Base-by-base conservation (phyloP, 2,797 vertebrate genomes). In the Sebastes matsubarae region DNA sequence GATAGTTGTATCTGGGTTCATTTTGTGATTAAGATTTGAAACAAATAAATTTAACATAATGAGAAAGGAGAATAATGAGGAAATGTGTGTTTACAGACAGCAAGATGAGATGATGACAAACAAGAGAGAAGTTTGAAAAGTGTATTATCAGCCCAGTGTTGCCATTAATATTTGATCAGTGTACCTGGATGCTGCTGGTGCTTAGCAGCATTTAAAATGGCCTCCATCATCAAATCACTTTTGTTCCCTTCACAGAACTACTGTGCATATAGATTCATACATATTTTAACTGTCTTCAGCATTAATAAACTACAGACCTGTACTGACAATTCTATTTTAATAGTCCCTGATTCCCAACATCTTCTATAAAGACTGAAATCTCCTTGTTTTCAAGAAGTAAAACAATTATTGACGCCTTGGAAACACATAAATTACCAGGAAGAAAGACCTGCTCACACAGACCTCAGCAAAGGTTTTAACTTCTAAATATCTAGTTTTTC, bases 91-190 rank as follows among this genome's bases (percentile, higher is more conserved):
- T 68, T 79, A 69, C 25, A 81, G 34, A 50, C 27, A 55, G 27
- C 30, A 73, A 25, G 22, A 57, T 54, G 25, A 71, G 64, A 75
- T 32, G 25, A 64, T 68, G 71, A 75, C 24, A 22, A 63, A 71
- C 27, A 20, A 72, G 27, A 66, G 46, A 27, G 13, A 38, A 79
- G 27, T 36, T 50, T 77, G 22, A 89, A 86, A 75, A 83, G 81
- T 88, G 72, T 86, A 79, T 87, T 64, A 90, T 92, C 77, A 68
- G 68, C 72, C 65, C 74, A 81, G 75, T 87, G 79, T 79, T 71
- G 12, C 76, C 64, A 89, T 93, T 88, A 90, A 93, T 92, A 90
- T 89, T 91, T 87, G 25, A 94, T 88, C 50, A 90, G 63, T 68
- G 42, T 59, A 73, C 72, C 66, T 74, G 58, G 66, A 87, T 89